A percentile compares a stretch with the other conserved stretches of the same genome.
Conservation (phyloP, 35 echinoderm and acorn worm species). For the Hemicentrotus pulcherrimus region DNA sequence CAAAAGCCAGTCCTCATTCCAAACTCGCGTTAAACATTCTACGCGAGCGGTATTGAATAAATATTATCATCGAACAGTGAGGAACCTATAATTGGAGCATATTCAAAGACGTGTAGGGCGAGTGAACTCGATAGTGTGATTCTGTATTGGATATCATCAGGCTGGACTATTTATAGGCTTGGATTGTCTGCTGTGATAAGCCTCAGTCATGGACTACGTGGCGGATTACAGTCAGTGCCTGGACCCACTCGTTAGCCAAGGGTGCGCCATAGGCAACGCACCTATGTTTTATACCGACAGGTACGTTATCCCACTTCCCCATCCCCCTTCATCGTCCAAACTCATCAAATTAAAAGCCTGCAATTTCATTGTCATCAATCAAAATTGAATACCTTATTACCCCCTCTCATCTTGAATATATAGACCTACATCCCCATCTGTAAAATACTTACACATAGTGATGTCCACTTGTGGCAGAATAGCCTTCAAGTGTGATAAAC, state of each 20-base stretch:
- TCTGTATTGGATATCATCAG: background rate
- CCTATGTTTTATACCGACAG: slow-evolving; percentile 42
- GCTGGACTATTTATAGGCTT: slow-evolving; percentile 10
- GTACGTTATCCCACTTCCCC: background rate
- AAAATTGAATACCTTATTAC: too few relatives aligned
- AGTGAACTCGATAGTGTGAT: background rate
- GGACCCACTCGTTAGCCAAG: background rate
- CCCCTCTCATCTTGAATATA: too few relatives aligned
- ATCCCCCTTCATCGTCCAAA: too few relatives aligned
- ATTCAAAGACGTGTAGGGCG: background rate
- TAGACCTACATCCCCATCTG: too few relatives aligned
- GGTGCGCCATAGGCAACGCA: background rate
- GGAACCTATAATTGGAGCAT: background rate
- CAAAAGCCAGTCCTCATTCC: background rate
- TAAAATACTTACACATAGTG: too few relatives aligned
- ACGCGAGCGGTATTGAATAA: background rate
- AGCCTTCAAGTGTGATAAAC: too few relatives aligned
- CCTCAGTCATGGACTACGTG: slow-evolving; percentile 39
- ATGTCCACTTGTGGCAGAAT: too few relatives aligned
- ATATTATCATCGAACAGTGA: background rate
- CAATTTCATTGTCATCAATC: too few relatives aligned
- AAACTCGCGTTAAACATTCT: too few relatives aligned
- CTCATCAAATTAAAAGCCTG: too few relatives aligned
- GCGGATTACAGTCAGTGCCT: slow-evolving; percentile 37
- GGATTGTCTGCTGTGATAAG: background rate